Evolutionary conservation across 1,140 invertebrate genomes (phyloP).

Genomic region (Philotrypesis tridentata): DNA sequence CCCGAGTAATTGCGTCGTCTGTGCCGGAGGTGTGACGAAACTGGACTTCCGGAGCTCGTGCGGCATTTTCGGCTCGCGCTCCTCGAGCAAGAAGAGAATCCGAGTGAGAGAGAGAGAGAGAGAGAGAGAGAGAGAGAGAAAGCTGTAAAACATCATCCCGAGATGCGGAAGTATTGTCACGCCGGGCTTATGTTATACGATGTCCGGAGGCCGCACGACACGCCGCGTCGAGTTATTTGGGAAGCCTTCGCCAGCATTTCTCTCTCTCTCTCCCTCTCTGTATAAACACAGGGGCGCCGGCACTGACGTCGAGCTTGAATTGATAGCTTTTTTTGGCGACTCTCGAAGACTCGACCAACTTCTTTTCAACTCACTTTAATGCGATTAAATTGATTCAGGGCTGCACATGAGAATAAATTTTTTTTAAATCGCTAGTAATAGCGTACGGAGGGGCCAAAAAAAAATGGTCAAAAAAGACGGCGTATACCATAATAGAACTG

Average conservation of each 20-base stretch:
- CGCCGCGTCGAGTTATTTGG: not conserved
- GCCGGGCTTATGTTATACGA: not conserved
- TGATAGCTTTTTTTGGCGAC: too few relatives aligned
- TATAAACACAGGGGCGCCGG: too few relatives aligned
- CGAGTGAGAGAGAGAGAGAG: not conserved
- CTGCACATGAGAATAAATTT: too few relatives aligned
- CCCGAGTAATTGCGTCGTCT: not conserved
- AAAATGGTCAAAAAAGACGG: too few relatives aligned
- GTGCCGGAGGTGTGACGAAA: slow-evolving; percentile 2
- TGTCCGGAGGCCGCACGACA: not conserved
- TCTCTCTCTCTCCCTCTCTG: too few relatives aligned
- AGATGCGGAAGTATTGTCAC: not conserved
- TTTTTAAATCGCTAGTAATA: too few relatives aligned
- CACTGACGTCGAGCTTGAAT: too few relatives aligned
- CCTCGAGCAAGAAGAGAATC: not conserved
- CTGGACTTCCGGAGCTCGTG: not conserved
- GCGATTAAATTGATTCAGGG: not conserved
- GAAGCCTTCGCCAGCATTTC: too few relatives aligned
- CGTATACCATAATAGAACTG: too few relatives aligned
- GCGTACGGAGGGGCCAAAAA: too few relatives aligned
- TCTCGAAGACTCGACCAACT: not conserved
- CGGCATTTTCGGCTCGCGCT: not conserved
- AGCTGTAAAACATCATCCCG: not conserved
- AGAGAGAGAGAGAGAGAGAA: not conserved
- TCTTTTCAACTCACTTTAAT: not conserved